Percentiles rank a stretch among this genome's conserved stretches.
These are phyloP conservation scores for Smithornis capensis DNA, from an alignment of 2,113 vertebrate genomes.

Conservation along the genomic window DNA sequence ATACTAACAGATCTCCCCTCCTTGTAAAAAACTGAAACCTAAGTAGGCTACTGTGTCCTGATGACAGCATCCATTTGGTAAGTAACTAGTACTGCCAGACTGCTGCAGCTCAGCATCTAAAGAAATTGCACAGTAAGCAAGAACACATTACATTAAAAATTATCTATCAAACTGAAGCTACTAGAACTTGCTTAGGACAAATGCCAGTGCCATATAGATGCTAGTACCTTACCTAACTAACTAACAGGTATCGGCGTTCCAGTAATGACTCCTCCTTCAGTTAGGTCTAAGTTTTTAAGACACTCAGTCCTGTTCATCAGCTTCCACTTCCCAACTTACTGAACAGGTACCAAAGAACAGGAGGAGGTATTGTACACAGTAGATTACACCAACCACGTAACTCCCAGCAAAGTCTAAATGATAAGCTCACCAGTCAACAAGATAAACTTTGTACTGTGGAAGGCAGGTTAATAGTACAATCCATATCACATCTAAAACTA, in stretches of 20 bases:
- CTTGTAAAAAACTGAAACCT: slow-evolving; percentile 75
- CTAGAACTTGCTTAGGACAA: not conserved
- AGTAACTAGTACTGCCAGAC: slow-evolving; percentile 55
- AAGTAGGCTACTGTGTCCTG: slow-evolving; percentile 82
- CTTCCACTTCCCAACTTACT: not conserved
- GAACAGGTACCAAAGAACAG: not conserved
- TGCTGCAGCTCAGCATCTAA: not conserved
- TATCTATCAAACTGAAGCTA: not conserved
- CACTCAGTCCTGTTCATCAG: not conserved
- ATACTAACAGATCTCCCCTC: slow-evolving; percentile 64
- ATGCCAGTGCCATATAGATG: not conserved
- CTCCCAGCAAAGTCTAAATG: not conserved
- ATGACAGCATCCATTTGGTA: slow-evolving; percentile 72
- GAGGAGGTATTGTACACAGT: not conserved
- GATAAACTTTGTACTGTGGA: slow-evolving; percentile 31
- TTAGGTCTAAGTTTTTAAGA: not conserved
- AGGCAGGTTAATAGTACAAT: slow-evolving; percentile 40
- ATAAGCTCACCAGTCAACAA: slow-evolving; percentile 19
- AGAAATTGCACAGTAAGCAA: not conserved
- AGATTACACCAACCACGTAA: not conserved
- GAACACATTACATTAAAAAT: not conserved
- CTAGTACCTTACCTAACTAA: not conserved
- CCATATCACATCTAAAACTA: not conserved
- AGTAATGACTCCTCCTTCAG: not conserved
- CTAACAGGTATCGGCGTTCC: not conserved